phyloP scores from a whole-genome alignment of 2,888 invertebrate species.

The Apodemia zela region DNA sequence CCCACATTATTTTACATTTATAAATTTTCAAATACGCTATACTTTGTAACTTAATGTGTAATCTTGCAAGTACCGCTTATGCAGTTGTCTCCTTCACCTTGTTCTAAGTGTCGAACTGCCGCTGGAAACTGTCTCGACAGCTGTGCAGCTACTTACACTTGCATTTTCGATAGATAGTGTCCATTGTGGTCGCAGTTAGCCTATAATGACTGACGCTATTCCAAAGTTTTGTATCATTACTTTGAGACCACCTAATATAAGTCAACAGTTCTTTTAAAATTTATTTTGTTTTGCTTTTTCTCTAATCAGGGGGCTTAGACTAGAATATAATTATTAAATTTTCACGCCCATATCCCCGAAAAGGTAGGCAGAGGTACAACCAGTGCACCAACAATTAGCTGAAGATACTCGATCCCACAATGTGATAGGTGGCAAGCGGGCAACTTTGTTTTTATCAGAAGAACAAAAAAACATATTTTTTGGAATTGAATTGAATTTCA shows the following conservation, averaged over 20 bases:
- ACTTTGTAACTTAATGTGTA: constrained; percentile 22
- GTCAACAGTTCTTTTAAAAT: not conserved
- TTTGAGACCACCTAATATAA: not conserved
- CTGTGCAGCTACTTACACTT: constrained; percentile 39
- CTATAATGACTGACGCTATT: not conserved
- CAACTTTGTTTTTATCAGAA: too few relatives aligned
- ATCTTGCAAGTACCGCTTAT: constrained; percentile 12
- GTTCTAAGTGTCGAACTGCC: constrained; percentile 40
- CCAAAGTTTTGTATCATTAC: constrained; percentile 14
- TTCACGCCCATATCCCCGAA: too few relatives aligned
- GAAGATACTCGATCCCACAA: too few relatives aligned
- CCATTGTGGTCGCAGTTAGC: constrained; percentile 31
- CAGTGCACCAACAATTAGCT: too few relatives aligned
- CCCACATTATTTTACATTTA: too few relatives aligned
- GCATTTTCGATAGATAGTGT: constrained; percentile 42
- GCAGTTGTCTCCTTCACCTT: constrained; percentile 28
- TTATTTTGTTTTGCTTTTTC: not conserved
- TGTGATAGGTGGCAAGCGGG: too few relatives aligned
- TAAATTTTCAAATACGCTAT: constrained; percentile 20
- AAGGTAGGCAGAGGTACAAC: too few relatives aligned
- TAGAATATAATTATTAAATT: too few relatives aligned
- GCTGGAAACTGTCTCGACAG: constrained; percentile 36
- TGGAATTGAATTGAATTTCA: too few relatives aligned
- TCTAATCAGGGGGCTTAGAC: too few relatives aligned
- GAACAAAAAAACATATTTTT: too few relatives aligned